Evolutionary conservation across 2,888 invertebrate genomes (phyloP), one percentile per base, ranked within the genome.

Genomic region (Ophion obscuratus): DNA sequence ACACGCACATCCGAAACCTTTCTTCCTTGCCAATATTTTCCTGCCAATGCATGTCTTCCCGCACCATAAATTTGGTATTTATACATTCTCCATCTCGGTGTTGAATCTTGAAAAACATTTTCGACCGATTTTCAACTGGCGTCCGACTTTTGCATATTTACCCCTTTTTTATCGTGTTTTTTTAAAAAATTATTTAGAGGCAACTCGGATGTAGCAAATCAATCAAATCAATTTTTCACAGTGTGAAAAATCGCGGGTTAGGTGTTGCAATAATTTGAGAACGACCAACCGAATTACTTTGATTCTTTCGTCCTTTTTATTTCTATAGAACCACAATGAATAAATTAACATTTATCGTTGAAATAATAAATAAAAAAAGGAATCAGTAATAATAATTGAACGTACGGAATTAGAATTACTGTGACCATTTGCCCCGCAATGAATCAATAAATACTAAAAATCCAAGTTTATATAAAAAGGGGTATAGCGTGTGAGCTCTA

Each of bases 271-370:
- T 61, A 31, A 7, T 11, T 24, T 11, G 24, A 53, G 7, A 27
- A 67, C 31, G 14, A 68, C 62, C 24, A 31, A 61, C 17, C 40
- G 14, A 70, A 67, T 77, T 74, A 82, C 76, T 88, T 86, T 87
- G 83, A 89, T 87, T 88, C 87, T 86, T 91, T 88, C 89, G 88
- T 90, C 88, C 88, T 92, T 92, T 92, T 92, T 92, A 92, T 92
- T 92, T 92, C 91, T 92, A 92, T 85, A 82, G 82, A 83, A 92
- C 91, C 92, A 92, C 92, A 92, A 91, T 92, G 91, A 92, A 92
- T 92, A 92, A 92, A 92, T 92, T 92, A 92, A 92, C 92, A 92
- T 89, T 91, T 90, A 90, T 89, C 89, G 89, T 90, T 88, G 85
- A 92, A 91, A 90, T 87, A 88, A 90, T 91, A 91, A 85, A 90